phyloP scores from a whole-genome alignment of 1,140 invertebrate genomes.

The Andrena cerasifolii region DNA sequence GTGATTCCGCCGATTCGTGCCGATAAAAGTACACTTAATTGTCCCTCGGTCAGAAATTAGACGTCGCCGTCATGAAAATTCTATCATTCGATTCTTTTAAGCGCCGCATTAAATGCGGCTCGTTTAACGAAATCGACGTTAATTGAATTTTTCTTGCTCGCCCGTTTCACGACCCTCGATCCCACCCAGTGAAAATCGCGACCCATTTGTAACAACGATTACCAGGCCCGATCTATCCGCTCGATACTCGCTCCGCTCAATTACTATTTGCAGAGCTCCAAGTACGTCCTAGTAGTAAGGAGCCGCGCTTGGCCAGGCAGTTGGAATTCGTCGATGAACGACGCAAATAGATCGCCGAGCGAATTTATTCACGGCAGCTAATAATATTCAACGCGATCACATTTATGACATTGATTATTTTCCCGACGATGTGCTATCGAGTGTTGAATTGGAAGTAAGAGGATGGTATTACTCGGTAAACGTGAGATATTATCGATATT shows the following conservation, averaged over 20 bases:
- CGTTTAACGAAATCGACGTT: neutral
- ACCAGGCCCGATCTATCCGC: neutral
- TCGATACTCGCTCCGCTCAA: neutral
- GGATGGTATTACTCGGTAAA: no score
- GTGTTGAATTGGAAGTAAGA: no score
- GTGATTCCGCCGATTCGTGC: conserved; percentile 4
- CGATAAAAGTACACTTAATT: neutral
- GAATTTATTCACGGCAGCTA: no score
- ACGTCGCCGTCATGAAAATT: neutral
- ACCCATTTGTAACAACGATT: neutral
- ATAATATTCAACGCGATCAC: no score
- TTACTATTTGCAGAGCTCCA: neutral
- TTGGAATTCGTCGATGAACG: conserved; percentile 43
- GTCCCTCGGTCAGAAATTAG: neutral
- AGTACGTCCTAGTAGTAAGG: neutral
- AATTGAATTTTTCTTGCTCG: neutral
- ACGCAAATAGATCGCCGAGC: conserved; percentile 65
- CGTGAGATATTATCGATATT: no score
- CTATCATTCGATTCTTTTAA: neutral
- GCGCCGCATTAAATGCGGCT: neutral
- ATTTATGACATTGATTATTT: no score
- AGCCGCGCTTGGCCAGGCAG: conserved; percentile 9
- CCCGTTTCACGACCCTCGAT: neutral
- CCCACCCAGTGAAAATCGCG: neutral
- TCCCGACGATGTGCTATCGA: no score